Conservation (phyloP, 2,888 invertebrate genomes). For the Pachymerium ferrugineum region DNA sequence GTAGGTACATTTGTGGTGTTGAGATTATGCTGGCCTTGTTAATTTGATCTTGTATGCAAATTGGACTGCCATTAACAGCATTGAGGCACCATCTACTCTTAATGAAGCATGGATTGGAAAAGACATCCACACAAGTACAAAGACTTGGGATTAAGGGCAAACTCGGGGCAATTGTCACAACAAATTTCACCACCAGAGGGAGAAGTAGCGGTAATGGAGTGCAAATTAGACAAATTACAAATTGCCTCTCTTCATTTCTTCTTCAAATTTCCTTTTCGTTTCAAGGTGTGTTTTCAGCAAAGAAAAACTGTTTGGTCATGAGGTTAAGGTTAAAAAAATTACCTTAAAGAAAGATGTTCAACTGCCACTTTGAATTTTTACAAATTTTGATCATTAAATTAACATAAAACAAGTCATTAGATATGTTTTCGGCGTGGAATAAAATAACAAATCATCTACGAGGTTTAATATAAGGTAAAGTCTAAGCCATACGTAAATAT, state of each 20-base stretch:
- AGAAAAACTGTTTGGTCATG: too few relatives aligned
- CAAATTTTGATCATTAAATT: too few relatives aligned
- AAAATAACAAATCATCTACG: too few relatives aligned
- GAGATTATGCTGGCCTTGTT: conserved; percentile 27
- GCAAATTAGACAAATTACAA: conserved; percentile 24
- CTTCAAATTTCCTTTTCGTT: neutral
- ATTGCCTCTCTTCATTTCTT: neutral
- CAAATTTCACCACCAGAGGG: conserved; percentile 25
- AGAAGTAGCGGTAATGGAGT: conserved; percentile 15
- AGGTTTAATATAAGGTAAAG: too few relatives aligned
- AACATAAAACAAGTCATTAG: too few relatives aligned
- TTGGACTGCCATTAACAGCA: conserved; percentile 19
- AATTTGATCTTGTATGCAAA: conserved; percentile 27
- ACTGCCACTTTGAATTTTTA: too few relatives aligned
- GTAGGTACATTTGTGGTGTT: conserved; percentile 14
- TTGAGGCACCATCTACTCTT: conserved; percentile 24
- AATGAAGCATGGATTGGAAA: conserved; percentile 27
- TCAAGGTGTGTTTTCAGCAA: too few relatives aligned
- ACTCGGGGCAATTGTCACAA: conserved; percentile 11
- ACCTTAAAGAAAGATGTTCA: too few relatives aligned
- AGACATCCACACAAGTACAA: neutral
- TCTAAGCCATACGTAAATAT: too few relatives aligned
- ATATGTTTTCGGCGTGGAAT: too few relatives aligned
- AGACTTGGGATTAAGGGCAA: conserved; percentile 23
- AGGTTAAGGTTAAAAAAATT: too few relatives aligned